phyloP scores from a whole-genome alignment of 2,113 vertebrate genomes.

The Epinephelus cyanopodus region DNA sequence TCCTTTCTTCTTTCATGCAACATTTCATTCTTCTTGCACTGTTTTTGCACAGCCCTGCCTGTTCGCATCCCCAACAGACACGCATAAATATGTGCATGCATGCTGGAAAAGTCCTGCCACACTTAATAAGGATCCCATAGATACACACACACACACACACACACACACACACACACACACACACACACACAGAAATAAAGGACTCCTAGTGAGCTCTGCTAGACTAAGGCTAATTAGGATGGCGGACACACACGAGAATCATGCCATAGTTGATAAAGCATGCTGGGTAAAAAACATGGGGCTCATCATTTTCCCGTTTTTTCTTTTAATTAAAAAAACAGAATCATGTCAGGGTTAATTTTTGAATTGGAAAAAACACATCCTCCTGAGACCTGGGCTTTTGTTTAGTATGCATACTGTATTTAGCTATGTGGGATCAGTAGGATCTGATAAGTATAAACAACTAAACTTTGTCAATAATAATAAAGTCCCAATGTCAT shows the following conservation, averaged over 20 bases:
- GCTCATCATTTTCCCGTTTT: conserved; percentile 50
- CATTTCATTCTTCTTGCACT: neutral
- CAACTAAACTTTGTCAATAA: too few relatives aligned
- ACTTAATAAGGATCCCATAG: conserved; percentile 40
- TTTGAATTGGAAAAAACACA: neutral
- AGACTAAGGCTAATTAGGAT: conserved; percentile 39
- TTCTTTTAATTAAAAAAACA: neutral
- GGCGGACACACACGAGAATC: neutral
- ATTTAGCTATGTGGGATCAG: too few relatives aligned
- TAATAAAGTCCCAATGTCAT: too few relatives aligned
- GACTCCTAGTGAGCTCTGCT: conserved; percentile 40
- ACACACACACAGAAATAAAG: conserved; percentile 17
- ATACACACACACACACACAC: neutral
- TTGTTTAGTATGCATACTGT: too few relatives aligned
- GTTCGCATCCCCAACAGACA: neutral
- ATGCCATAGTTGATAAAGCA: conserved; percentile 49
- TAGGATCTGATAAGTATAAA: too few relatives aligned
- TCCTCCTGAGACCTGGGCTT: too few relatives aligned
- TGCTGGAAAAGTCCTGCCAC: conserved; percentile 33
- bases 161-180: neutral
- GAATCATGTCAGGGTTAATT: neutral
- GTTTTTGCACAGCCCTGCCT: neutral
- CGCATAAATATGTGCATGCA: conserved; percentile 2
- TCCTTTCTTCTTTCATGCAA: neutral
- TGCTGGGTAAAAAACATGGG: conserved; percentile 23